phyloP scores from a whole-genome alignment of 2,888 invertebrate species.

The Zaprionus lineosus region DNA sequence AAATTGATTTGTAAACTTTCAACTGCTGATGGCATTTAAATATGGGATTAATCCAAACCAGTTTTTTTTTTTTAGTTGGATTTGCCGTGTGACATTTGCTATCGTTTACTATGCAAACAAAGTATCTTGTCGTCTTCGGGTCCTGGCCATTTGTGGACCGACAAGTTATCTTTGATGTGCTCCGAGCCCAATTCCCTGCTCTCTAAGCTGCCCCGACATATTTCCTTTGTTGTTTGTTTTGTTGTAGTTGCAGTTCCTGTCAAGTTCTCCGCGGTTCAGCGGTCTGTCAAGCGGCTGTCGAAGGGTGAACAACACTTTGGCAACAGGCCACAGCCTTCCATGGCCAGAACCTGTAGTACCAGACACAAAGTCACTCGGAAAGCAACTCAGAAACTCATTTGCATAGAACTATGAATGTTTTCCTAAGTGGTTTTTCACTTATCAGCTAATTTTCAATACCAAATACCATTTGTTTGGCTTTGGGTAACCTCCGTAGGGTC shows the following conservation, averaged over 20 bases:
- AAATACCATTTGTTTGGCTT: too few relatives aligned
- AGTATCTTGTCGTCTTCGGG: slow-evolving; percentile 14
- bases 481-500: not conserved
- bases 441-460: slow-evolving; percentile 34
- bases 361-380: slow-evolving; percentile 23
- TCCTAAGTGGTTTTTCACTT: slow-evolving; percentile 37
- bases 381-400: slow-evolving; percentile 22
- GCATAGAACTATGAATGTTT: slow-evolving; percentile 24
- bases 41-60: slow-evolving; percentile 32
- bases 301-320: slow-evolving; percentile 47
- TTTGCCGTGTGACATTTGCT: slow-evolving; percentile 48
- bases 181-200: slow-evolving; percentile 41
- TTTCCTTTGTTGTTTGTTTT: slow-evolving; percentile 60
- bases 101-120: slow-evolving; percentile 56
- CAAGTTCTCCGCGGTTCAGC: slow-evolving; percentile 59
- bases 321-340: not conserved
- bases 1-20: slow-evolving; percentile 67
- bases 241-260: slow-evolving; percentile 30
- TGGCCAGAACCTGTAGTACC: slow-evolving; percentile 18
- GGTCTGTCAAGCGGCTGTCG: slow-evolving; percentile 49
- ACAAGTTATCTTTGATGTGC: slow-evolving; percentile 59
- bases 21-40: slow-evolving; percentile 43
- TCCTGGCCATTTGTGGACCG: slow-evolving; percentile 52
- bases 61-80: slow-evolving; percentile 13
- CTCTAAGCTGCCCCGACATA: slow-evolving; percentile 40